Evolutionary conservation across 2,888 invertebrate genomes (phyloP).

Genomic region (Euclidia mi): DNA sequence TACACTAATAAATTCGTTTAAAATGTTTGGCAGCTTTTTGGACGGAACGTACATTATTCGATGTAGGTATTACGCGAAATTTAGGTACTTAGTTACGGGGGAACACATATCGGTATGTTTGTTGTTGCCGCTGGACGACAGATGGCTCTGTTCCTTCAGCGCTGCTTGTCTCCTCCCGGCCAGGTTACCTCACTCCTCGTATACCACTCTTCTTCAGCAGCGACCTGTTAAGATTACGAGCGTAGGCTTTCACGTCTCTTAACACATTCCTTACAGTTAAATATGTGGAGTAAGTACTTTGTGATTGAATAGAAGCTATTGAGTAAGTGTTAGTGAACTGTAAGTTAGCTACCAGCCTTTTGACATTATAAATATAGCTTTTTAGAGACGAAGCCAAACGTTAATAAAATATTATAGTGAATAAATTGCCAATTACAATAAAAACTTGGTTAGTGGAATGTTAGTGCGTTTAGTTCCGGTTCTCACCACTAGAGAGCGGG

Average conservation of each 20-base stretch:
- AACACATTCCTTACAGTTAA: constrained; percentile 45
- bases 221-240: constrained; percentile 81
- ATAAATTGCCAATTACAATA: constrained; percentile 1
- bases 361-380: neutral
- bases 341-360: constrained; percentile 12
- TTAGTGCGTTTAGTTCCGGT: constrained; percentile 24
- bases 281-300: constrained; percentile 3
- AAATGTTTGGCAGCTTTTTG: constrained; percentile 86
- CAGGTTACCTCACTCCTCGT: constrained; percentile 87
- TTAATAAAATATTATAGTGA: neutral
- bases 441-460: neutral
- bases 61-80: constrained; percentile 72
- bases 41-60: constrained; percentile 89
- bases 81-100: constrained; percentile 77
- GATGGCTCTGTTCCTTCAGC: constrained; percentile 49
- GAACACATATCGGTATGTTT: constrained; percentile 81
- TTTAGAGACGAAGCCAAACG: neutral
- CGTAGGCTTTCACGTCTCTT: constrained; percentile 88
- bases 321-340: constrained; percentile 26
- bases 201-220: constrained; percentile 84
- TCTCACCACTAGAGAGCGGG: constrained; percentile 38
- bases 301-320: neutral
- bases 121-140: constrained; percentile 51
- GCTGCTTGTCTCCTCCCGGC: constrained; percentile 59
- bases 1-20: constrained; percentile 87